phyloP scores from a whole-genome alignment of 2,888 invertebrate genomes.

The Andrena haemorrhoa region DNA sequence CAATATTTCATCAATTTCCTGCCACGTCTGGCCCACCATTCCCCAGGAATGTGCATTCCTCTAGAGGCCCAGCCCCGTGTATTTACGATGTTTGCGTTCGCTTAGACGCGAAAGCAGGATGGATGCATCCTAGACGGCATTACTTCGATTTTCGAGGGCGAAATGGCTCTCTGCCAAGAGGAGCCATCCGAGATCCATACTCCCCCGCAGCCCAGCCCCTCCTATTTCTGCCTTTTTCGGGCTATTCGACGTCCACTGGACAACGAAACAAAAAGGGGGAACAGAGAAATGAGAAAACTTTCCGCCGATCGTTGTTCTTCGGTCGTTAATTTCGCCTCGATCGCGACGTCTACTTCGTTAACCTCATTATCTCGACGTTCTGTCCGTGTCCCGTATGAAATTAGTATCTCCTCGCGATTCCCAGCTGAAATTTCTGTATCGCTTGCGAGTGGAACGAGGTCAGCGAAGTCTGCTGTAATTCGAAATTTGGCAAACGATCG shows the following conservation, averaged over 20 bases:
- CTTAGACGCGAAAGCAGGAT: constrained; percentile 40
- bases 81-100: constrained; percentile 62
- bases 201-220: constrained; percentile 19
- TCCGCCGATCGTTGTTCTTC: constrained; percentile 13
- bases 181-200: constrained; percentile 43
- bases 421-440: not conserved
- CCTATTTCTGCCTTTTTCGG: constrained; percentile 24
- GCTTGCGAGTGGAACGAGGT: too few relatives aligned
- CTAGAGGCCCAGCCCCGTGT: constrained; percentile 12
- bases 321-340: constrained; percentile 41
- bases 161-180: constrained; percentile 66
- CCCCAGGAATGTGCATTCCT: constrained; percentile 1
- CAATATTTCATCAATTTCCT: constrained; percentile 48
- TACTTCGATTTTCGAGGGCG: constrained; percentile 59
- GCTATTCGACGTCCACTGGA: constrained; percentile 27
- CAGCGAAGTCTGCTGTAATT: too few relatives aligned
- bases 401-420: not conserved
- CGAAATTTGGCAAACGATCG: too few relatives aligned
- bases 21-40: constrained; percentile 14
- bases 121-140: constrained; percentile 42
- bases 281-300: constrained; percentile 32
- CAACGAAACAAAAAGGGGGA: constrained; percentile 7
- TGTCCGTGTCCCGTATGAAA: not conserved
- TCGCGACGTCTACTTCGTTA: constrained; percentile 5
- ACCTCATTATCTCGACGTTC: constrained; percentile 14